Evolutionary conservation across 1,140 invertebrate species (phyloP).

Genomic region (Neodiprion lecontei): DNA sequence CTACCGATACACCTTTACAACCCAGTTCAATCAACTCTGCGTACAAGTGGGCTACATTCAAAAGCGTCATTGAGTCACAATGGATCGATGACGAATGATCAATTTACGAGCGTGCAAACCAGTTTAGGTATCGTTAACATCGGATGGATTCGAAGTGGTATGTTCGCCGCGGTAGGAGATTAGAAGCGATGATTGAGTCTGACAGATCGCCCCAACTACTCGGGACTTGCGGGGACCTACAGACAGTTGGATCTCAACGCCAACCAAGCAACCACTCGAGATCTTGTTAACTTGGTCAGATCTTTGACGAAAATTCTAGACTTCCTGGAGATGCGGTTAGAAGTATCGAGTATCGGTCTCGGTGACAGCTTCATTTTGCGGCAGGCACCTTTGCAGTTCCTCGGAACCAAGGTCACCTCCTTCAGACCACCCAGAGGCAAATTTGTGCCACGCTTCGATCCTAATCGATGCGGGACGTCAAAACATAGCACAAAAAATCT

Average conservation of each 20-base stretch:
- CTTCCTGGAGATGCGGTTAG: too few relatives aligned
- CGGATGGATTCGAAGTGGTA: too few relatives aligned
- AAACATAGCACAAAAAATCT: neutral
- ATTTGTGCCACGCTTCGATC: neutral
- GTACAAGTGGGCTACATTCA: neutral
- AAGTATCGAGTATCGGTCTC: too few relatives aligned
- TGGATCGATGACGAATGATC: neutral
- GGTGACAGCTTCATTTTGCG: neutral
- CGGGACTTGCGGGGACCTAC: too few relatives aligned
- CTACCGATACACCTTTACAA: neutral
- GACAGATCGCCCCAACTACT: too few relatives aligned
- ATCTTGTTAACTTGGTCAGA: too few relatives aligned
- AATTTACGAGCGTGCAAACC: neutral
- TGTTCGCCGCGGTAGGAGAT: too few relatives aligned
- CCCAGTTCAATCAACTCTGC: neutral
- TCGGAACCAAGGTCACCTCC: neutral
- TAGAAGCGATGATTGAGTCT: too few relatives aligned
- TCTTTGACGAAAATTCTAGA: too few relatives aligned
- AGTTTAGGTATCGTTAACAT: neutral
- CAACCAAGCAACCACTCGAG: too few relatives aligned
- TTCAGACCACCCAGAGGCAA: neutral
- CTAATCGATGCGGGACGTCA: neutral
- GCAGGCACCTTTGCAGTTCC: neutral
- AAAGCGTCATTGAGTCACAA: slow-evolving; percentile 1
- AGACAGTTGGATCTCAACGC: too few relatives aligned